Percentiles rank a stretch among this genome's conserved stretches.
phyloP scores from a whole-genome alignment of 1,140 invertebrate species.

The Zaprionus africanus region DNA sequence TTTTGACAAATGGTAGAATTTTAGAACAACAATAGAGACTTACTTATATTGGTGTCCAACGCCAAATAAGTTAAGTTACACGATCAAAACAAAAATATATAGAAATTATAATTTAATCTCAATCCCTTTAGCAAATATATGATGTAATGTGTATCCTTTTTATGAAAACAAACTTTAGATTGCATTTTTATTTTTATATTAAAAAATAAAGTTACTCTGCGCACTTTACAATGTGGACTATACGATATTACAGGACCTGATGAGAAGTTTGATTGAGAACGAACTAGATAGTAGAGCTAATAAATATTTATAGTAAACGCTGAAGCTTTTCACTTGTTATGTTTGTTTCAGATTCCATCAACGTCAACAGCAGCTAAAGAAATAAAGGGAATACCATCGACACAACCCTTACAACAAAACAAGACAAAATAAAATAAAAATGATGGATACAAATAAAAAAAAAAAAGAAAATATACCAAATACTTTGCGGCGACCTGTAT shows the following conservation, averaged over 20 bases:
- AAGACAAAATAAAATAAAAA: constrained; percentile 5
- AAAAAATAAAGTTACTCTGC: neutral
- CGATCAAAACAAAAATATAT: neutral
- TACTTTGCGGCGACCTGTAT: constrained; percentile 53
- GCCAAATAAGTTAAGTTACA: neutral
- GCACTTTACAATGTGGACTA: neutral
- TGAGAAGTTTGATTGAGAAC: neutral
- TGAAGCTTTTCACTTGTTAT: constrained; percentile 18
- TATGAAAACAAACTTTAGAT: neutral
- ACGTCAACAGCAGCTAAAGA: neutral
- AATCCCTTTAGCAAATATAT: neutral
- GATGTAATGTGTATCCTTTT: neutral
- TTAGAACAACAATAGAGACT: neutral
- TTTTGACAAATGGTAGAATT: neutral
- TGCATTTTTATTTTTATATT: neutral
- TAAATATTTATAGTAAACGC: neutral
- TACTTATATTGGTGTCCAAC: neutral
- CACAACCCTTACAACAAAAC: neutral
- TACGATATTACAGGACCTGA: neutral
- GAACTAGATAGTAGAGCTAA: neutral
- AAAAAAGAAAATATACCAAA: neutral
- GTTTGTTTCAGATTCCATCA: constrained; percentile 48
- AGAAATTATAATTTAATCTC: neutral
- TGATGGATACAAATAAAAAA: constrained; percentile 38
- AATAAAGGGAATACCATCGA: neutral